phyloP scores from a whole-genome alignment of 2,888 invertebrate genomes.

The Conomelus anceps region DNA sequence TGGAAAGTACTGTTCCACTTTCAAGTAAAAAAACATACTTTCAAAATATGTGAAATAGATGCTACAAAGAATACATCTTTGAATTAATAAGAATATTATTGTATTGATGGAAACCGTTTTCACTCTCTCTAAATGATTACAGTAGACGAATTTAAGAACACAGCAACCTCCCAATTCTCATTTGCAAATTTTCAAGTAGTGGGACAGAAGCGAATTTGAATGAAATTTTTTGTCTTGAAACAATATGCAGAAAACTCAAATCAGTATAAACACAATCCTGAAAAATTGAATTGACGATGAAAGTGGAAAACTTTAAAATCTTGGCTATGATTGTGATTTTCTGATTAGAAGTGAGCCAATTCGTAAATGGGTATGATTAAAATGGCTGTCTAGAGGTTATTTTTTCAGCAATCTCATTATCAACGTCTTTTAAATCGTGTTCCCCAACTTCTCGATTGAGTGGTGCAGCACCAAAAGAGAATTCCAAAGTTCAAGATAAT shows the following conservation, averaged over 20 bases:
- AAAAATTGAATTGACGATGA: background rate
- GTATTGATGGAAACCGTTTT: too few relatives aligned
- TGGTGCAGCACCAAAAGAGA: background rate
- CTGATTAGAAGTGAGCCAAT: background rate
- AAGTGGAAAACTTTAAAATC: background rate
- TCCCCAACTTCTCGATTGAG: background rate
- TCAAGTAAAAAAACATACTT: too few relatives aligned
- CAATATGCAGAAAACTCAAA: background rate
- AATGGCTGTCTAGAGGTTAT: background rate
- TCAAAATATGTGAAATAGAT: too few relatives aligned
- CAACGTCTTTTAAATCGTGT: background rate
- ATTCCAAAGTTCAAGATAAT: background rate
- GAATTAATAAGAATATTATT: too few relatives aligned
- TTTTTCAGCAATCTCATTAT: background rate
- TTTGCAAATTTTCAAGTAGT: too few relatives aligned
- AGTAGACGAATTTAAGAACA: too few relatives aligned
- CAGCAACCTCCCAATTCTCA: too few relatives aligned
- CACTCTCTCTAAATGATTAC: too few relatives aligned
- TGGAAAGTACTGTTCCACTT: too few relatives aligned
- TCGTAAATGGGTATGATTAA: background rate
- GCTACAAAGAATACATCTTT: too few relatives aligned
- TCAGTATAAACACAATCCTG: background rate
- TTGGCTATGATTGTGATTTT: background rate
- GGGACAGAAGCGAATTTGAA: background rate
- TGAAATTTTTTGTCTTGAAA: background rate